Conservation (phyloP, 2,797 vertebrate species). For the Anomalospiza imberbis region DNA sequence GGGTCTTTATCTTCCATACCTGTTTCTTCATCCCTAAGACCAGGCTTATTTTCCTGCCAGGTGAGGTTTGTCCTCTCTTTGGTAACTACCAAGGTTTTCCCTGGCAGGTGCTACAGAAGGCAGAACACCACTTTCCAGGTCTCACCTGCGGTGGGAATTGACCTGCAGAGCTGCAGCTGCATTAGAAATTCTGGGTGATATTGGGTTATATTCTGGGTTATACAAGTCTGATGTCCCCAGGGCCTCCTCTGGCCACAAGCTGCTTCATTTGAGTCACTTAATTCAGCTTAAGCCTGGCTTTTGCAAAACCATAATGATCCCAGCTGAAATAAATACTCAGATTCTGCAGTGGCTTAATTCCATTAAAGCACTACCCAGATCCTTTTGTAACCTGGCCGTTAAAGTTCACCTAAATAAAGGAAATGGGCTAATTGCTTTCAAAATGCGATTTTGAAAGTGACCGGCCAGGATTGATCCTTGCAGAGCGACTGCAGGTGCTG, state of each 20-base stretch:
- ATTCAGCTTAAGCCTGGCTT: slow-evolving; percentile 34
- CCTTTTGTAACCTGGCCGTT: neutral
- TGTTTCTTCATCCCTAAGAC: neutral
- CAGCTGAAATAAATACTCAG: neutral
- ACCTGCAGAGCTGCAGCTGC: neutral
- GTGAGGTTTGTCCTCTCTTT: neutral
- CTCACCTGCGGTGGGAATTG: neutral
- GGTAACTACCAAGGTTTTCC: neutral
- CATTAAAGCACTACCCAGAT: neutral
- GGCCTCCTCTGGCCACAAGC: neutral
- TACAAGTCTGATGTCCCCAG: neutral
- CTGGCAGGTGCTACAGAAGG: neutral
- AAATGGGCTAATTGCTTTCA: neutral
- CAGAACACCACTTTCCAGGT: neutral
- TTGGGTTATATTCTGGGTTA: neutral
- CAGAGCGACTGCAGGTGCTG: neutral
- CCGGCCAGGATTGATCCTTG: accelerated
- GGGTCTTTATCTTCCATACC: neutral
- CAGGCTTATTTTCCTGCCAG: neutral
- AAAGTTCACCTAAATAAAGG: neutral
- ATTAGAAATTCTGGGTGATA: neutral
- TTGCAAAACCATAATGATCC: slow-evolving; percentile 1
- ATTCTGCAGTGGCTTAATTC: neutral
- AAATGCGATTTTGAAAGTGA: accelerated
- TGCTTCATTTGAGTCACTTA: slow-evolving; percentile 31